A percentile compares a stretch with the other conserved stretches of the same genome.
These are phyloP conservation scores for Microctenopoma stevenorrisi DNA, from an alignment of 2,797 vertebrate species.

Conservation along the genomic window DNA sequence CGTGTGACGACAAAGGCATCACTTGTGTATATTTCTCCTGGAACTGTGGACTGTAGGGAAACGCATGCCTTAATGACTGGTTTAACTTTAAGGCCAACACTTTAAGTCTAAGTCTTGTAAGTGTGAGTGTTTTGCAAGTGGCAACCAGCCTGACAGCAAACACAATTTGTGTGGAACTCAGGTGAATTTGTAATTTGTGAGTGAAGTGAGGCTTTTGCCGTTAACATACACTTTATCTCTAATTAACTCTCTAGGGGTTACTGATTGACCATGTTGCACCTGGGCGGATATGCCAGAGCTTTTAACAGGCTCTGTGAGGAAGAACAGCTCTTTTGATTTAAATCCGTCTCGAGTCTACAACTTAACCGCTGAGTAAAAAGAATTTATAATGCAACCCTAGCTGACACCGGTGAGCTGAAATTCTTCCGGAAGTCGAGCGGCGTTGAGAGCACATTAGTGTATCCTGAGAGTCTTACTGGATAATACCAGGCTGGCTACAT, in stretches of 20 bases:
- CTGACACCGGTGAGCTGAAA: slow-evolving; percentile 71
- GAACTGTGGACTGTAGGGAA: slow-evolving; percentile 9
- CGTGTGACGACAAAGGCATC: slow-evolving; percentile 1
- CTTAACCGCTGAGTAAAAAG: slow-evolving; percentile 74
- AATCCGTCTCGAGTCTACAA: slow-evolving; percentile 80
- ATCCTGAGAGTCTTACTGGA: slow-evolving; percentile 68
- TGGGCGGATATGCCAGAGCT: slow-evolving; percentile 67
- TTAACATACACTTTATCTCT: slow-evolving; percentile 74
- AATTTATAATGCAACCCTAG: slow-evolving; percentile 62
- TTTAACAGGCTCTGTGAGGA: slow-evolving; percentile 55
- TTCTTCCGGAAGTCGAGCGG: slow-evolving; percentile 68
- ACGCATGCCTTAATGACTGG: slow-evolving; percentile 12
- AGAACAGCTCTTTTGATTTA: slow-evolving; percentile 82
- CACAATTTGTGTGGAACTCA: slow-evolving; percentile 36
- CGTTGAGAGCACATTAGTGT: slow-evolving; percentile 59
- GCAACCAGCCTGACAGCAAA: slow-evolving; percentile 31
- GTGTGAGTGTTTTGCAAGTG: slow-evolving; percentile 24
- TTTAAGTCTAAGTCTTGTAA: slow-evolving; percentile 18
- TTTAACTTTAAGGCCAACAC: slow-evolving; percentile 1
- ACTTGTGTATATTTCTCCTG: slow-evolving; percentile 8
- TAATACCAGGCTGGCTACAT: slow-evolving; percentile 78
- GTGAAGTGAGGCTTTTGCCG: slow-evolving; percentile 42
- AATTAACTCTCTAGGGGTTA: slow-evolving; percentile 81
- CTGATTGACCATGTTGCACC: slow-evolving; percentile 80
- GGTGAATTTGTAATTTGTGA: slow-evolving; percentile 48